Percentiles rank a stretch among this genome's conserved stretches.
Evolutionary conservation across 2,113 vertebrate genomes (phyloP).

Genomic region (Phalacrocorax brasilianus): DNA sequence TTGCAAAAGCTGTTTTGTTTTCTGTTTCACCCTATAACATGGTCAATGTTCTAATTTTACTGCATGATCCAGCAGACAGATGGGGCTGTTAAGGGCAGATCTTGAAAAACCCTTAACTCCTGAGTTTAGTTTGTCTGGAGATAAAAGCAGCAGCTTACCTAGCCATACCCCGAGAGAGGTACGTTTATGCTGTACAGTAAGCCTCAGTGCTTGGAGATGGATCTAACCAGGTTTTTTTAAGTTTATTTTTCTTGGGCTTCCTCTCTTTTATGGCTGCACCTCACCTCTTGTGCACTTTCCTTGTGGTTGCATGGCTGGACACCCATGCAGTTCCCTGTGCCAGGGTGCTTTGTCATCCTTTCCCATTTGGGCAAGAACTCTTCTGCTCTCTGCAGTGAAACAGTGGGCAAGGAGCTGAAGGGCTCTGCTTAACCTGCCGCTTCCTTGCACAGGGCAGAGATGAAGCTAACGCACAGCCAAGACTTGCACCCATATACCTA

Average conservation of each 20-base stretch:
- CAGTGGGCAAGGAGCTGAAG: fast-evolving
- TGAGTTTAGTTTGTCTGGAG: neutral
- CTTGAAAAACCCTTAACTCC: neutral
- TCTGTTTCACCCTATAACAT: neutral
- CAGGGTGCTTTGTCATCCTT: neutral
- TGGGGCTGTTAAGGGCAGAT: neutral
- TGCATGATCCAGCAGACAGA: neutral
- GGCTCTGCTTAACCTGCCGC: neutral
- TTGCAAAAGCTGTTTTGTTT: constrained; percentile 18
- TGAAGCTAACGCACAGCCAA: neutral
- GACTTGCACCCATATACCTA: no score
- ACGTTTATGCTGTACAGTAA: neutral
- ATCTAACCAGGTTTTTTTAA: neutral
- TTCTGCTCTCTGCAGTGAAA: neutral
- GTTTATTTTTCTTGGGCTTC: neutral
- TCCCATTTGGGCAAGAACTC: neutral
- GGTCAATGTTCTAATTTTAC: neutral
- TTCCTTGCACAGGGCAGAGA: neutral
- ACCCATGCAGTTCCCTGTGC: neutral
- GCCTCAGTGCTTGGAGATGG: neutral
- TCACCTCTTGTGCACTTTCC: neutral
- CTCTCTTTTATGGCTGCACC: neutral
- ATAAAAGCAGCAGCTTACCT: neutral
- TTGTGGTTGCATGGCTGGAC: neutral
- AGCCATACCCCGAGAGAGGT: neutral